A percentile compares a stretch with the other conserved stretches of the same genome.
Evolutionary conservation across 2,113 vertebrate genomes (phyloP).

Genomic region (Eulemur macaco): DNA sequence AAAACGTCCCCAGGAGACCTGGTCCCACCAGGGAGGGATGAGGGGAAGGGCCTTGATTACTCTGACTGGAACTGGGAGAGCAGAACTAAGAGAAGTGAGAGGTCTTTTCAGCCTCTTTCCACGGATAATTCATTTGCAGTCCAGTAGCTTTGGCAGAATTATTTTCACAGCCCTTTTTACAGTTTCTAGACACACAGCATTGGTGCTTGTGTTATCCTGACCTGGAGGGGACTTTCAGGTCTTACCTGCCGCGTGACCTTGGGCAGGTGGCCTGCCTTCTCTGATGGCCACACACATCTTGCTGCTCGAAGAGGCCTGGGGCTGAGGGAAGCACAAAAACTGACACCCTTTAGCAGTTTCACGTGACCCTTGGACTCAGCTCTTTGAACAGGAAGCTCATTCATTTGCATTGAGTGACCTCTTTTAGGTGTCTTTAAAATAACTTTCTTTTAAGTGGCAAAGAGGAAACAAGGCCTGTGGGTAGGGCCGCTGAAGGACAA

Average conservation of each 20-base stretch:
- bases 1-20: not conserved
- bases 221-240: not conserved
- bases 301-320: not conserved
- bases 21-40: not conserved
- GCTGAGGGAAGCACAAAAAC: not conserved
- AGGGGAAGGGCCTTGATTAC: not conserved
- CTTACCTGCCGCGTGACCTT: not conserved
- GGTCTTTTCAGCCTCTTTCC: not conserved
- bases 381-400: not conserved
- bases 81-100: not conserved
- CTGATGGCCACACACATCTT: not conserved
- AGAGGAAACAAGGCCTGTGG: not conserved
- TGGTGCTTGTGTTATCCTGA: not conserved
- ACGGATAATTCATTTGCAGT: not conserved
- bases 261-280: not conserved
- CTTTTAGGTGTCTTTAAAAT: not conserved
- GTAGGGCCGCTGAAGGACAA: rapidly evolving
- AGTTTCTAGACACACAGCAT: not conserved
- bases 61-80: not conserved
- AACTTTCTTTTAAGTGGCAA: not conserved
- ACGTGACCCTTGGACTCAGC: not conserved
- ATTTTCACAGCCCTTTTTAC: not conserved
- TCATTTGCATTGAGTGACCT: not conserved
- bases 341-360: not conserved
- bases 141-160: not conserved